Evolutionary conservation across 2,113 vertebrate species (phyloP).

Genomic region (Otocyon megalotis): DNA sequence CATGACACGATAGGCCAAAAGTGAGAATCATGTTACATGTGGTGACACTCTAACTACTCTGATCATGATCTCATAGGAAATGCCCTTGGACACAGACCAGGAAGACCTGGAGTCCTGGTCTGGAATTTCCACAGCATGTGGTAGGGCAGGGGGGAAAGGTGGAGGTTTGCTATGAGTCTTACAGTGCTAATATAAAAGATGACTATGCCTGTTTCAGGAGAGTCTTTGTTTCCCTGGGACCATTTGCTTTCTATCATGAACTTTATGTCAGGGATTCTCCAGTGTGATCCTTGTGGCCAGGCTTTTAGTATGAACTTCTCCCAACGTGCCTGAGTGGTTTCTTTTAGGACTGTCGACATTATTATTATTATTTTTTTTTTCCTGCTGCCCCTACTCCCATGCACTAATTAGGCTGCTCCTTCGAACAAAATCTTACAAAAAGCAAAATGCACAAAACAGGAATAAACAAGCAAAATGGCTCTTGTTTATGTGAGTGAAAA

Average conservation of each 20-base stretch:
- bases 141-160: neutral
- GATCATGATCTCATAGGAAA: neutral
- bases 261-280: neutral
- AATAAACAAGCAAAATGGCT: neutral
- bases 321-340: neutral
- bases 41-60: too few relatives aligned
- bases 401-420: neutral
- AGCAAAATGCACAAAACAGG: neutral
- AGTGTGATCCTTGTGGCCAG: neutral
- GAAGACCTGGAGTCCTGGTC: neutral
- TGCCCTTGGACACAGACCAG: neutral
- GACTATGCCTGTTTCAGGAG: fast-evolving
- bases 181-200: neutral
- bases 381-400: neutral
- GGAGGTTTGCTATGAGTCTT: neutral
- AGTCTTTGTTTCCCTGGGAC: neutral
- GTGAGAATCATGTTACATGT: neutral
- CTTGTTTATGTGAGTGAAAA: neutral
- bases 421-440: neutral
- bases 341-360: neutral
- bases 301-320: neutral
- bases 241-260: too few relatives aligned
- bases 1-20: neutral
- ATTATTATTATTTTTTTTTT: too few relatives aligned
- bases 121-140: neutral